Evolutionary conservation across 2,113 vertebrate species (phyloP).

Genomic region (Mormyrus lacerda): DNA sequence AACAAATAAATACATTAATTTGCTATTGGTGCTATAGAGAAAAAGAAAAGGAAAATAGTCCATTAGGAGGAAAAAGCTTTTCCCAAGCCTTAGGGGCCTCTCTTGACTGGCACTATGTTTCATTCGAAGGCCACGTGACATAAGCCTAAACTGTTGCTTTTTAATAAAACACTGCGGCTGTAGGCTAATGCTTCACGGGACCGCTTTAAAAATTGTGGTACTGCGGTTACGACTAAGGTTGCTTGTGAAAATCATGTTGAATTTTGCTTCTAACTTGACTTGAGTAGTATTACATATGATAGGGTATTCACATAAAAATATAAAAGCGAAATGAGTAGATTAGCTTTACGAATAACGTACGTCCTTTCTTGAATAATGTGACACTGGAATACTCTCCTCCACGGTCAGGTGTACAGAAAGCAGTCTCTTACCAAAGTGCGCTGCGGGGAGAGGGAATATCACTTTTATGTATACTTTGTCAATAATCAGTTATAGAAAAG

Average conservation of each 20-base stretch:
- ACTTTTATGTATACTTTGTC: neutral
- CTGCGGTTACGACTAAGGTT: neutral
- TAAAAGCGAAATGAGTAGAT: neutral
- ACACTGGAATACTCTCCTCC: neutral
- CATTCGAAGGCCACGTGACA: neutral
- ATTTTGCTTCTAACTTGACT: neutral
- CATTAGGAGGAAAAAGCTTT: conserved; percentile 1
- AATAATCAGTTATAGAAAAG: neutral
- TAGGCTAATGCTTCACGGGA: neutral
- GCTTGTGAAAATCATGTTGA: neutral
- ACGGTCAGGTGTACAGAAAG: neutral
- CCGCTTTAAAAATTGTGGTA: neutral
- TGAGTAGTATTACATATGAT: neutral
- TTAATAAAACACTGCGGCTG: neutral
- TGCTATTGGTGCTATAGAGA: conserved; percentile 54
- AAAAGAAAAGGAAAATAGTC: neutral
- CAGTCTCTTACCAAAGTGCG: neutral
- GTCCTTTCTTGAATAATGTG: neutral
- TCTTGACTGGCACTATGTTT: neutral
- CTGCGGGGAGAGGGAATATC: neutral
- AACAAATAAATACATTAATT: conserved; percentile 74
- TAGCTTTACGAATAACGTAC: neutral
- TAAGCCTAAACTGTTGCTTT: neutral
- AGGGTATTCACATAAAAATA: neutral
- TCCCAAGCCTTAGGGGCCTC: neutral